Percentiles rank a stretch among this genome's conserved stretches.
Evolutionary conservation across 1,140 invertebrate genomes (phyloP).

Genomic region (Amyelois transitella): DNA sequence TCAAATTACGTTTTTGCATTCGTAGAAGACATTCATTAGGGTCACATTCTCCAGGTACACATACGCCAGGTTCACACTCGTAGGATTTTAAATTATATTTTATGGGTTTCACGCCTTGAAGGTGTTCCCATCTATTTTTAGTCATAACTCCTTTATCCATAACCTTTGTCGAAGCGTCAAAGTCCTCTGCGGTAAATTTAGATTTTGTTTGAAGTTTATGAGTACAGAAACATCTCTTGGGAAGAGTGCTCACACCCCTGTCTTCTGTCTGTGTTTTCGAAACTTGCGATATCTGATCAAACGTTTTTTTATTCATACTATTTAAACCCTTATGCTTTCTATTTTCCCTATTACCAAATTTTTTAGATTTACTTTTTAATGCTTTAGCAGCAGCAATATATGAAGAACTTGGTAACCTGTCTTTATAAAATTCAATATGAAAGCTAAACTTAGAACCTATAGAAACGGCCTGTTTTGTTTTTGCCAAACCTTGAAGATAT

Average conservation of each 20-base stretch:
- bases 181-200: neutral
- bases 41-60: slow-evolving; percentile 26
- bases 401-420: neutral
- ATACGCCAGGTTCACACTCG: slow-evolving; percentile 28
- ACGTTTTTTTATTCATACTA: neutral
- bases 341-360: neutral
- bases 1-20: slow-evolving; percentile 14
- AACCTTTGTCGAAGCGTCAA: neutral
- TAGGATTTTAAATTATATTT: slow-evolving; percentile 10
- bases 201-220: neutral
- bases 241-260: neutral
- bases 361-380: neutral
- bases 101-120: no score
- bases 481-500: no score
- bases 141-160: neutral
- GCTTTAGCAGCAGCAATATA: neutral
- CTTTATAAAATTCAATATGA: slow-evolving; percentile 31
- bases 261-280: neutral
- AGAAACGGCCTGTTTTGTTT: slow-evolving; percentile 22
- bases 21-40: slow-evolving; percentile 18
- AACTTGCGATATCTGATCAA: neutral
- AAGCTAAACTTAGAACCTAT: slow-evolving; percentile 37
- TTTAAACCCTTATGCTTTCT: neutral
- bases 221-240: slow-evolving; percentile 9
- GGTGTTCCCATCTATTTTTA: neutral